These are phyloP conservation scores for Heliconius congener DNA, from an alignment of 1,140 invertebrate genomes.

Conservation along the genomic window DNA sequence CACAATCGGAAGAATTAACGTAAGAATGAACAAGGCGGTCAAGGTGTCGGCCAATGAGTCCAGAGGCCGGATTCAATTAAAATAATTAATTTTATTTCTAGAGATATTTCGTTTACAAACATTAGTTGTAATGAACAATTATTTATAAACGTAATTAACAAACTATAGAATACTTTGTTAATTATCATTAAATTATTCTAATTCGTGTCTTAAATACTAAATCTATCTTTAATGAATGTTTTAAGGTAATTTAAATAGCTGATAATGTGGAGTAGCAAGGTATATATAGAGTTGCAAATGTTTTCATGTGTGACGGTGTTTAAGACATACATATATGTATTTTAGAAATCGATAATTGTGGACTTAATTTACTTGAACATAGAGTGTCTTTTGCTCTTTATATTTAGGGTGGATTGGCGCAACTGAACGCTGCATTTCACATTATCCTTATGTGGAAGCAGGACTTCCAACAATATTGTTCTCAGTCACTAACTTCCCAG, in stretches of 20 bases:
- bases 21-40: slow-evolving; percentile 50
- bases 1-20: slow-evolving; percentile 52
- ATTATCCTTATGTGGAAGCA: too few relatives aligned
- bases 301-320: too few relatives aligned
- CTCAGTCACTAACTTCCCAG: too few relatives aligned
- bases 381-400: too few relatives aligned
- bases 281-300: too few relatives aligned
- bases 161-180: neutral
- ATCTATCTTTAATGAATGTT: neutral
- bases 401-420: too few relatives aligned
- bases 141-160: slow-evolving; percentile 9
- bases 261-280: too few relatives aligned
- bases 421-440: too few relatives aligned
- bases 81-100: slow-evolving; percentile 33
- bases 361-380: too few relatives aligned
- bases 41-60: slow-evolving; percentile 43
- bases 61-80: slow-evolving; percentile 47
- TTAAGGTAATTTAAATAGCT: neutral
- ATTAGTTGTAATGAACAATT: slow-evolving; percentile 24
- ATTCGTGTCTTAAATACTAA: neutral
- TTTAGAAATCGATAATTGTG: too few relatives aligned
- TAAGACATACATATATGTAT: too few relatives aligned
- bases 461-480: too few relatives aligned
- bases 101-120: slow-evolving; percentile 29
- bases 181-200: neutral